Base-by-base conservation (phyloP, 1,140 invertebrate species). In the Drosophila repletoides region DNA sequence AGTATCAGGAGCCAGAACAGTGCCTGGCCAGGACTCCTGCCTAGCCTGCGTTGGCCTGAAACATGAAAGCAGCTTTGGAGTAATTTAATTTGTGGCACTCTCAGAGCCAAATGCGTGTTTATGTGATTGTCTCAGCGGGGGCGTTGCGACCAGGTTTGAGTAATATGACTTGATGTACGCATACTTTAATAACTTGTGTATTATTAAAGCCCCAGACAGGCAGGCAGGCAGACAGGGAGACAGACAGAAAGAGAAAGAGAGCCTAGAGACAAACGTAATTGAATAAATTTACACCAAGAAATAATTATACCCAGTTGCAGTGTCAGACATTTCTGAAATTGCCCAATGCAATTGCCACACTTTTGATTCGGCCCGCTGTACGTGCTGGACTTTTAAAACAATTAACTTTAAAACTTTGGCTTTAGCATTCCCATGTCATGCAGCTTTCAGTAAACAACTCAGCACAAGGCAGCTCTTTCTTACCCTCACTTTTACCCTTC, bases 11-110 rank as follows among this genome's bases (percentile, higher is more conserved):
- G 22, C 12, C 19, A 15, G 9, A 15, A 1, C 7, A 31, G 9
- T n/a, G 56, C 26, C 41, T 6, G 3, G 10, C n/a, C n/a, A n/a
- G n/a, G n/a, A n/a, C n/a, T n/a, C n/a, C 21, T 21, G 34, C 12
- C 36, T 40, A n/a, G 38, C 22, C n/a, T 4, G 31, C 2, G 17
- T 49, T 73, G 69, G 58, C 40, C 53, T n/a, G 12, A 72, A 60
- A 79, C 64, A 86, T 86, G 67, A 86, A 86, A 86, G 80, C 76
- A 55, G 68, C 76, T 86, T 86, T 76, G 45, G 41, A 63, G 68
- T 86, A 86, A 86, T 86, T 86, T 86, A 80, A 86, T 86, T 86
- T 86, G 75, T 60, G 70, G 66, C 63, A 58, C 75, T 75, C 61
- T 75, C 61, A 52, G 36, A 36, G 55, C 22, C 53, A 75, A 84